A percentile compares a stretch with the other conserved stretches of the same genome.
phyloP scores from a whole-genome alignment of 1,140 invertebrate genomes.

The Alviniconcha marisindica region DNA sequence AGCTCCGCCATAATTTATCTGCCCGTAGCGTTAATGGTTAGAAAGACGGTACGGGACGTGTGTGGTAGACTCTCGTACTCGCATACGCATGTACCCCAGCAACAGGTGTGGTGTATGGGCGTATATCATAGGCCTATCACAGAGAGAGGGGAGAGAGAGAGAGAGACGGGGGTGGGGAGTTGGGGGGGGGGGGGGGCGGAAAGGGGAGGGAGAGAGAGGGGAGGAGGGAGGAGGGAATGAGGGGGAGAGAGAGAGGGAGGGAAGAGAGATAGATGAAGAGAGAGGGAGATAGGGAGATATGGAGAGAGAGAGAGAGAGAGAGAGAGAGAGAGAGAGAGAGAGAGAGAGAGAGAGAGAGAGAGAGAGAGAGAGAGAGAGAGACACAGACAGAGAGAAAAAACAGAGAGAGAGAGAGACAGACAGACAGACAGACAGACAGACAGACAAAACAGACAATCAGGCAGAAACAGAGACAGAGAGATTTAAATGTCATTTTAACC shows the following conservation, averaged over 20 bases:
- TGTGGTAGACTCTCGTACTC: no score
- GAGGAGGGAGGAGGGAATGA: constrained; percentile 3
- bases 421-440: background rate
- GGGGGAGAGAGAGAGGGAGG: background rate
- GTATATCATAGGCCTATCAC: no score
- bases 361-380: constrained; percentile 24
- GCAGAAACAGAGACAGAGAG: background rate
- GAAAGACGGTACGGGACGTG: no score
- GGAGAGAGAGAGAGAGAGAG: background rate
- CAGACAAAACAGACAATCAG: background rate
- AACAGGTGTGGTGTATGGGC: no score
- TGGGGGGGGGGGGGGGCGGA: no score
- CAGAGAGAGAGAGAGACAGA: background rate
- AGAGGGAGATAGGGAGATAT: background rate
- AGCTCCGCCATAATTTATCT: no score
- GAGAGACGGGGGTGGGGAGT: no score
- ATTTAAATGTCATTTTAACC: no score
- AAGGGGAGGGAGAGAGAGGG: background rate
- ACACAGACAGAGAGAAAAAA: background rate
- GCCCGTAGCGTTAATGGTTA: no score
- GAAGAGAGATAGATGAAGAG: background rate
- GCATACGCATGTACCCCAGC: no score
- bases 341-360: background rate
- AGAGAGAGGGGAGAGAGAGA: no score
- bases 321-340: background rate